Percentiles rank a stretch among this genome's conserved stretches.
These are phyloP conservation scores for Bubo scandiacus DNA, from an alignment of 2,113 vertebrate species.

Conservation along the genomic window DNA sequence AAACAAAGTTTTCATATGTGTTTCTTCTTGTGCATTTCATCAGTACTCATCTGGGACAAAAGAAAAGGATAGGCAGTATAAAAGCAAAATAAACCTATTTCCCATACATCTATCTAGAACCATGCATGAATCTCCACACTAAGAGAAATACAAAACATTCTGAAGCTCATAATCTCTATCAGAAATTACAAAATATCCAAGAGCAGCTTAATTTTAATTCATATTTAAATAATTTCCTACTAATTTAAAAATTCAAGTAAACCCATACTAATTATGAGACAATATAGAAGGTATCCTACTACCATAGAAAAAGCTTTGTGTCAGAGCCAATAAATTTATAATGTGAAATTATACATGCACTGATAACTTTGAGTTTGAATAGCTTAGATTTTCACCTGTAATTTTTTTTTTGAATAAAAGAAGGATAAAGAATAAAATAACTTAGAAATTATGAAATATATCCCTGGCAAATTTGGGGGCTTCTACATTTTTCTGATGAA, in stretches of 20 bases:
- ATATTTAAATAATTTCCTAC: neutral
- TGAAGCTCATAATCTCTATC: neutral
- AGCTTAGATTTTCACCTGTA: conserved; percentile 7
- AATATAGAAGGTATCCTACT: neutral
- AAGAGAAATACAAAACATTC: neutral
- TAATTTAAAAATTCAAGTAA: neutral
- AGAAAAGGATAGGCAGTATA: neutral
- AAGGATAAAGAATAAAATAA: neutral
- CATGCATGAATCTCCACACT: neutral
- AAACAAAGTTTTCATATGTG: neutral
- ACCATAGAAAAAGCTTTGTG: neutral
- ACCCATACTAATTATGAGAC: neutral
- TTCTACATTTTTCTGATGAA: neutral
- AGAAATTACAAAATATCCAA: neutral
- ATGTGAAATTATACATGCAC: neutral
- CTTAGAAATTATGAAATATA: neutral
- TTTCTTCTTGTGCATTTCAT: neutral
- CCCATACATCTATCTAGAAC: neutral
- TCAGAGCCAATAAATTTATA: conserved; percentile 8
- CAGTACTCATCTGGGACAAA: neutral
- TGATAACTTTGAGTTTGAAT: neutral
- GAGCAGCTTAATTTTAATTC: neutral
- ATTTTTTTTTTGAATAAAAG: conserved; percentile 6
- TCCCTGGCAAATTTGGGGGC: neutral
- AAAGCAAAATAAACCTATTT: neutral